A percentile compares a stretch with the other conserved stretches of the same genome.
Evolutionary conservation across 2,888 invertebrate species (phyloP).

Genomic region (Pristionchus arcanus): DNA sequence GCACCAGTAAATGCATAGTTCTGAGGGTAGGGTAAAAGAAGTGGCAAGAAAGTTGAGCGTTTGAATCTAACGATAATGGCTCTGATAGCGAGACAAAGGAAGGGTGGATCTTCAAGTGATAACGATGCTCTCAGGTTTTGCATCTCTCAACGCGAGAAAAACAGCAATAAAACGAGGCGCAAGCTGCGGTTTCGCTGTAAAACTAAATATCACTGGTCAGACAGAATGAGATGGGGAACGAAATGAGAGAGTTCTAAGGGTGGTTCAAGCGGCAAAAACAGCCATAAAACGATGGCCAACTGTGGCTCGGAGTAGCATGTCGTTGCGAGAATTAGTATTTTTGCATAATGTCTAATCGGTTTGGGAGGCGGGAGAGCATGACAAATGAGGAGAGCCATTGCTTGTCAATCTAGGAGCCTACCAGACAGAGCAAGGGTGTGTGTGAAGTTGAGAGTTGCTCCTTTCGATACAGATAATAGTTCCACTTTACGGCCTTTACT

Average conservation of each 20-base stretch:
- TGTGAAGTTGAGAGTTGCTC: too few species aligned
- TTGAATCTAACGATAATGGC: too few species aligned
- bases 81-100: background rate
- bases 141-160: background rate
- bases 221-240: too few species aligned
- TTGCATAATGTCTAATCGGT: background rate
- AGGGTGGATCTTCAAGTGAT: background rate
- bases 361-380: background rate
- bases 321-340: background rate
- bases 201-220: too few species aligned
- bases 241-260: too few species aligned
- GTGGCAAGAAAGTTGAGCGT: too few species aligned
- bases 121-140: background rate
- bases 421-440: background rate
- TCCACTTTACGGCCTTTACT: constrained; percentile 33
- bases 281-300: too few species aligned
- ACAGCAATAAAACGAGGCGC: background rate
- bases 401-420: background rate
- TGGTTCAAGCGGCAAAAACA: too few species aligned
- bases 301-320: too few species aligned
- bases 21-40: too few species aligned
- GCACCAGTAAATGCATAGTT: too few species aligned
- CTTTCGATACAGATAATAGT: background rate
- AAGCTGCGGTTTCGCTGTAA: background rate
- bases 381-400: background rate